Base-by-base conservation (phyloP, 92 coral and sea anemone species). In the Parazoanthus atlanticus region DNA sequence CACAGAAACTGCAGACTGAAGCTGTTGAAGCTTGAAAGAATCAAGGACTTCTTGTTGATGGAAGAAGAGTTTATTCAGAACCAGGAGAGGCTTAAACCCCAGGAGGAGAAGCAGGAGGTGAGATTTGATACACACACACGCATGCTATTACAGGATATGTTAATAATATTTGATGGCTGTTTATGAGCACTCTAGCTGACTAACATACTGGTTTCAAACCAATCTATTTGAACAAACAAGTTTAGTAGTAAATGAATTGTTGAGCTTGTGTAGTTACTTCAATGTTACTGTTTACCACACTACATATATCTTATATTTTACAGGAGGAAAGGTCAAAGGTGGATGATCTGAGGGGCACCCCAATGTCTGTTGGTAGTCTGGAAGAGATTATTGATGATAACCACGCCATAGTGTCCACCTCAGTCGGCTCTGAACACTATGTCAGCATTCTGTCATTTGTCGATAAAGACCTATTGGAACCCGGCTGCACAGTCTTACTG, bases 381-480 rank as follows among this genome's bases (percentile, higher is more conserved):
- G 99, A 97, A 78, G 99, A 97, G 94, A 97, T 97, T 23, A 97
- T 97, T 73, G 99, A 97, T 58, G 99, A 97, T 81, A 97, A 97
- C 72, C 99, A 97, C 86, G 99, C 99, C 34, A 97, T 97, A 49
- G 99, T 97, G 23, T 97, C 99, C 5, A 97, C 99, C 17, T 97
- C 99, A 16, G 99, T 97, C 38, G 99, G 99, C 74, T 97, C 99
- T 0, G 99, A 97, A 83, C 99, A 97, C 84, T 97, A 97, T 84
- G 99, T 97, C 91, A 97, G 98, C 79, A 97, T 97, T 86, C 90
- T 97, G 82, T 97, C 99, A 17, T 97, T 97, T 94, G 99, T 97
- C 23, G 99, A 97, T 84, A 95, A 97, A 93, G 99, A 97, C 76
- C 88, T 91, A 70, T 93, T 97, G 26, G 99, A 97, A 65, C 99